A percentile compares a stretch with the other conserved stretches of the same genome.
Evolutionary conservation across 2,888 invertebrate species (phyloP).

Genomic region (Cantharis nigra): DNA sequence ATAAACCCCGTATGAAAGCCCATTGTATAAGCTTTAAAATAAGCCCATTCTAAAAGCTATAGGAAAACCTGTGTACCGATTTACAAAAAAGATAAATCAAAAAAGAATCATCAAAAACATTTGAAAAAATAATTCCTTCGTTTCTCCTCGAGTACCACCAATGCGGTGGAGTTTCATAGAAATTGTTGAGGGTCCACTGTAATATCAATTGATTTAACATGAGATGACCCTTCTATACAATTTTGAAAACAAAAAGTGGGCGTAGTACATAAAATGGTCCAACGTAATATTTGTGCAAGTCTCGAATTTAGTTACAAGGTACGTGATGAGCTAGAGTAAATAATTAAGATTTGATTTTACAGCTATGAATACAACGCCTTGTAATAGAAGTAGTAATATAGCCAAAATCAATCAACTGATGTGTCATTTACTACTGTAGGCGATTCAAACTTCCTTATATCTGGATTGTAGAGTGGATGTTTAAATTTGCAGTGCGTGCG

Average conservation of each 20-base stretch:
- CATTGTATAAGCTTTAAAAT: no score
- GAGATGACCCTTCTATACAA: background rate
- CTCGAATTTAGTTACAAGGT: constrained; percentile 27
- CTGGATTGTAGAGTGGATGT: constrained; percentile 85
- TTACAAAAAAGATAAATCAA: no score
- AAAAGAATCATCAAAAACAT: no score
- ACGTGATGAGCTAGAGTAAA: constrained; percentile 32
- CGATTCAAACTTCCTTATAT: constrained; percentile 85
- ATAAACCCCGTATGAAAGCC: no score
- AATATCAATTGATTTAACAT: no score
- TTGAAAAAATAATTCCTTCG: no score
- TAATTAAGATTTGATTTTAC: constrained; percentile 13
- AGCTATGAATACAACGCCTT: constrained; percentile 51
- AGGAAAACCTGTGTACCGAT: no score
- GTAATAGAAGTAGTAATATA: constrained; percentile 53
- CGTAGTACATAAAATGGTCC: constrained; percentile 33
- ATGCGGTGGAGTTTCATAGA: no score
- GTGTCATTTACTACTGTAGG: constrained; percentile 62
- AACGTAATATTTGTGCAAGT: constrained; percentile 36
- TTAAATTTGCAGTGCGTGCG: constrained; percentile 93
- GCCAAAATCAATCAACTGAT: constrained; percentile 58
- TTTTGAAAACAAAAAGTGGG: constrained; percentile 9
- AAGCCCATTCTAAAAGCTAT: no score
- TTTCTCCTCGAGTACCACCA: no score
- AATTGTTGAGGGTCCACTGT: no score